Conservation (phyloP, 2,797 vertebrate genomes). For the Acanthopagrus latus region DNA sequence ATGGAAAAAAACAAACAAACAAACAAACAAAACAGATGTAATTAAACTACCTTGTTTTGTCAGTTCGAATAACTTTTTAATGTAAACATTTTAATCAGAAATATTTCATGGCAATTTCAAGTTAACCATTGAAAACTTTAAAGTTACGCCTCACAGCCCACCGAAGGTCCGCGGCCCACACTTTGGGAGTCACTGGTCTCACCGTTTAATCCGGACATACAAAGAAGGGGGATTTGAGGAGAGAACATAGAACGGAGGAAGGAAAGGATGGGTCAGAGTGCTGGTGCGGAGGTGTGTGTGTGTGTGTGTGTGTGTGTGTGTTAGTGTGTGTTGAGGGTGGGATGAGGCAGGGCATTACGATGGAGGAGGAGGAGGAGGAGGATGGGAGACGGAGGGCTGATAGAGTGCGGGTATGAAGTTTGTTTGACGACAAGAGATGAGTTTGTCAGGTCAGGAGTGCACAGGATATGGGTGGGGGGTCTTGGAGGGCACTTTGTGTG, state of each 20-base stretch:
- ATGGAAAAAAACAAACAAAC: too few species aligned
- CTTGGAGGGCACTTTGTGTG: conserved; percentile 6
- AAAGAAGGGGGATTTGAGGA: background rate
- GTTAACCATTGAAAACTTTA: too few species aligned
- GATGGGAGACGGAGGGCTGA: conserved; percentile 29
- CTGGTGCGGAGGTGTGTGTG: background rate
- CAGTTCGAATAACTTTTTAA: too few species aligned
- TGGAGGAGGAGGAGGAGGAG: conserved; percentile 2
- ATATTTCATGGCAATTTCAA: too few species aligned
- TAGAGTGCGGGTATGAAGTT: conserved; percentile 32
- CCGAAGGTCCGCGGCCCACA: too few species aligned
- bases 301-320: conserved; percentile 1
- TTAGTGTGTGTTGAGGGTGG: background rate
- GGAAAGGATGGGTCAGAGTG: background rate
- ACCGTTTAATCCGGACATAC: conserved; percentile 2
- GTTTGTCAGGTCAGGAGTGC: conserved; percentile 53
- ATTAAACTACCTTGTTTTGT: too few species aligned
- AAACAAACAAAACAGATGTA: too few species aligned
- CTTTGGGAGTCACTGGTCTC: too few species aligned
- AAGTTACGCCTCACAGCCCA: too few species aligned
- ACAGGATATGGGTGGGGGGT: conserved; percentile 65
- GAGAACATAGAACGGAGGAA: conserved; percentile 9
- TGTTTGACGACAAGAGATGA: conserved; percentile 54
- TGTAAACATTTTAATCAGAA: too few species aligned
- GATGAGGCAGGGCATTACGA: background rate